Evolutionary conservation across 2,888 invertebrate genomes (phyloP), one percentile per base, ranked within the genome.

Genomic region (Andrena hattorfiana): DNA sequence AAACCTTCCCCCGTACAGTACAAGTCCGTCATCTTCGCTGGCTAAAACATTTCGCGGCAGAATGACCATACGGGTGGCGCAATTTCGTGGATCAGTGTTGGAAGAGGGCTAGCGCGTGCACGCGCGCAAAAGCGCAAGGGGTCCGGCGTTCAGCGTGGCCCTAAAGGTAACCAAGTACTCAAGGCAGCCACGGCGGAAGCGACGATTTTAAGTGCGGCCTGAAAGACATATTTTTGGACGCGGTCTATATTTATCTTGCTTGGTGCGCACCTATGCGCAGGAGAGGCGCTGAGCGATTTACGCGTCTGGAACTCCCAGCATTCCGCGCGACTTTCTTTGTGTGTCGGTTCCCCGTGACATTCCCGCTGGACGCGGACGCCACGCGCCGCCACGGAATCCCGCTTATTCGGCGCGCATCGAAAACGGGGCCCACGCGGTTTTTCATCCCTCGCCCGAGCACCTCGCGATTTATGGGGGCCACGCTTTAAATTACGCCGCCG

Each of bases 281-380:
- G 83, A 85, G 83, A 85, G 81, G 78, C 86, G 89, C 81, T 88
- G 91, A 92, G 88, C 90, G 92, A 92, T 91, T 92, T 92, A 92
- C 91, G 90, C 87, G 91, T 92, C 92, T 92, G 91, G 89, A 90
- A 89, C 90, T 89, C 89, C 83, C 84, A 84, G 89, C 91, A 89
- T 88, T 85, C 86, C 83, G 81, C 73, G 74, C 73, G 84, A 87
- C 82, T 86, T 89, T 90, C 88, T 90, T 90, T 88, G 88, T 89
- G 88, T 87, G 85, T 81, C 85, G 82, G 67, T 28, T 48, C 60
- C 70, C 60, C 59, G 77, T 80, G 84, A 60, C 56, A 70, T 78
- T 64, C 74, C 28, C 74, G 59, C 49, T 63, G 74, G 75, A 77
- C 48, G 48, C 8, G 30, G 72, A 73, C 67, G 77, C 78, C 83